Evolutionary conservation across 2,888 invertebrate species (phyloP).

Genomic region (Auanema freiburgensis): DNA sequence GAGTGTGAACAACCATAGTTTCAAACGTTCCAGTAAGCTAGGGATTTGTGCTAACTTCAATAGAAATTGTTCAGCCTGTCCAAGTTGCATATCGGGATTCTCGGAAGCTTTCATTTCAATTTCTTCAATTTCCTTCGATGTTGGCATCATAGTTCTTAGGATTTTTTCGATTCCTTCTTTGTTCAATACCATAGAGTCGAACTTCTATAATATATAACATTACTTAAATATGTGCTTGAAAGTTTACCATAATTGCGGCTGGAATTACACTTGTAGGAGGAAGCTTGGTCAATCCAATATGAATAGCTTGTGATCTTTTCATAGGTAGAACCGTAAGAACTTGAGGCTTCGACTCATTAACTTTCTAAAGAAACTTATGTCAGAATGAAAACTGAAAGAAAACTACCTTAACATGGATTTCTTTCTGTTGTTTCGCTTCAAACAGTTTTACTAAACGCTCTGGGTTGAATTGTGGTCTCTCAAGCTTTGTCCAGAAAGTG

Average conservation of each 20-base stretch:
- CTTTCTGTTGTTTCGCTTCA: slow-evolving; percentile 87
- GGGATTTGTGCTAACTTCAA: slow-evolving; percentile 91
- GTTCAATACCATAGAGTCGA: slow-evolving; percentile 97
- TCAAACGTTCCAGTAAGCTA: slow-evolving; percentile 83
- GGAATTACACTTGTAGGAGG: slow-evolving; percentile 97
- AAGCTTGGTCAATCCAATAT: slow-evolving; percentile 97
- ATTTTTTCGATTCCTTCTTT: slow-evolving; percentile 83
- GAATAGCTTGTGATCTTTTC: slow-evolving; percentile 96
- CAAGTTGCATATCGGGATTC: slow-evolving; percentile 85
- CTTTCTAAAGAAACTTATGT: slow-evolving; percentile 30
- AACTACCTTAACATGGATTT: slow-evolving; percentile 51
- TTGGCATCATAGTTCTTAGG: slow-evolving; percentile 89
- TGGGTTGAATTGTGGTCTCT: slow-evolving; percentile 80
- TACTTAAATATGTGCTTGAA: background rate
- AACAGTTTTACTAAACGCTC: slow-evolving; percentile 92
- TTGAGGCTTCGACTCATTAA: slow-evolving; percentile 74
- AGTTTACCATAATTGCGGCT: slow-evolving; percentile 74
- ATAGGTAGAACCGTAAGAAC: slow-evolving; percentile 86
- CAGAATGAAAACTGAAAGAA: no score
- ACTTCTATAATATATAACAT: slow-evolving; percentile 79
- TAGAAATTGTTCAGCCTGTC: slow-evolving; percentile 97
- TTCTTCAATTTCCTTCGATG: slow-evolving; percentile 70
- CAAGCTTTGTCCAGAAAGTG: slow-evolving; percentile 86
- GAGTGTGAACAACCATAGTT: slow-evolving; percentile 96
- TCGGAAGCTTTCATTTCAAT: slow-evolving; percentile 70